These are phyloP conservation scores for Kryptolebias marmoratus DNA, from an alignment of 2,113 vertebrate genomes.

Conservation along the genomic window DNA sequence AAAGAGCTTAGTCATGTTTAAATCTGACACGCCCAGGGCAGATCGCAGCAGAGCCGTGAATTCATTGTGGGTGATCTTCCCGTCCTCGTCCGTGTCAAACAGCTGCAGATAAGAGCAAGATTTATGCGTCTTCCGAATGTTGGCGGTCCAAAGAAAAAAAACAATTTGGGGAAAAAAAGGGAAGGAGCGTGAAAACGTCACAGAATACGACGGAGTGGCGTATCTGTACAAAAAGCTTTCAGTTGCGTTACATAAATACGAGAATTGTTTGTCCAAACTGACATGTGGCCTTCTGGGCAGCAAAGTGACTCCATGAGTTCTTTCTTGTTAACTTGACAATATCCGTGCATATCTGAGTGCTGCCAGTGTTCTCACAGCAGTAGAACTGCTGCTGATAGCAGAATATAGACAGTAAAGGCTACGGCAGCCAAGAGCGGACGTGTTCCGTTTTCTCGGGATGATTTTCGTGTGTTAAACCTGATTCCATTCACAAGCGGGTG, in stretches of 20 bases:
- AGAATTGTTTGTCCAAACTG: constrained; percentile 18
- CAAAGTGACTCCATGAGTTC: constrained; percentile 36
- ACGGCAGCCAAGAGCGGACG: too few species aligned
- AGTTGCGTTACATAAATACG: constrained; percentile 4
- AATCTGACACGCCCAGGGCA: constrained; percentile 87
- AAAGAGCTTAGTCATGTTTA: constrained; percentile 90
- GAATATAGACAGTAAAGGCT: constrained; percentile 8
- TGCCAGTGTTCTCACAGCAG: constrained; percentile 39
- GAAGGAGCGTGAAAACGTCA: neutral
- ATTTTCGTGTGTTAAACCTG: too few species aligned
- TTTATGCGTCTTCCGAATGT: neutral
- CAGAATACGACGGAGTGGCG: neutral
- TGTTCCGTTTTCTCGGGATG: too few species aligned
- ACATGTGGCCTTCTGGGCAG: constrained; percentile 29
- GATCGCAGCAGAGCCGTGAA: constrained; percentile 89
- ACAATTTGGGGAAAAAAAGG: neutral
- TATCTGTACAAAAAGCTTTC: neutral
- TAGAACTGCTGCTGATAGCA: constrained; percentile 5
- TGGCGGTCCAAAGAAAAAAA: neutral
- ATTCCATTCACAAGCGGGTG: too few species aligned
- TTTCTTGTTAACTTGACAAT: constrained; percentile 61
- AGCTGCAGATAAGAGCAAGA: constrained; percentile 77
- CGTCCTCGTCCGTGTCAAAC: constrained; percentile 92
- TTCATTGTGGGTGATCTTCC: constrained; percentile 87
- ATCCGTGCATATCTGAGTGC: constrained; percentile 37